These are phyloP conservation scores for Antrozous pallidus DNA, from an alignment of 2,797 vertebrate genomes.

Conservation along the genomic window DNA sequence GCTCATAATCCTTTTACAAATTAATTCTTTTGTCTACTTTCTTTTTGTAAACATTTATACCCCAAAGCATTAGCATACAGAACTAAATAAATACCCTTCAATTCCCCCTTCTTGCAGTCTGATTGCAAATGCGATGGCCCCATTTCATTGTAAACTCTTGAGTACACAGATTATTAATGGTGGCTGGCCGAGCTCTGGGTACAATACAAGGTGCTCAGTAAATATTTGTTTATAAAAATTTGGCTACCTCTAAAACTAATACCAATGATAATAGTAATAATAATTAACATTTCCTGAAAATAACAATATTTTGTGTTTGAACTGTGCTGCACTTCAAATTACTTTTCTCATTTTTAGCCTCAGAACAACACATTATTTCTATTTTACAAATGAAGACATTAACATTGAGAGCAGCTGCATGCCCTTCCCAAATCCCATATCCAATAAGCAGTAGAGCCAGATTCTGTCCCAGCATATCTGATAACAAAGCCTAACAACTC, in stretches of 20 bases:
- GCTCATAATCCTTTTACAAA: background rate
- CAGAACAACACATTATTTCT: background rate
- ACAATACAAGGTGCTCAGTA: background rate
- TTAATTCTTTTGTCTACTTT: constrained; percentile 51
- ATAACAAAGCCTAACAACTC: background rate
- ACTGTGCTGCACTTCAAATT: background rate
- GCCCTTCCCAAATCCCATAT: background rate
- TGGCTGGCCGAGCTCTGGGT: background rate
- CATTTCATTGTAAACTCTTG: background rate
- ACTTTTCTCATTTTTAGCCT: background rate
- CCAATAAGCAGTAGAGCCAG: background rate
- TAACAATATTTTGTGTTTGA: background rate
- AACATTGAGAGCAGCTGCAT: background rate
- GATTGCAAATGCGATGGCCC: background rate
- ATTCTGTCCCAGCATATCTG: background rate
- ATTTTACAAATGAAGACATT: background rate
- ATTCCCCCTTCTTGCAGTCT: background rate
- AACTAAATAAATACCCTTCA: constrained; percentile 8
- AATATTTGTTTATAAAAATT: background rate
- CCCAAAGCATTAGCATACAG: background rate
- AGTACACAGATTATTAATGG: background rate
- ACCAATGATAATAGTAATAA: background rate
- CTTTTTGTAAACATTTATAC: constrained; percentile 9
- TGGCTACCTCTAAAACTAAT: background rate
- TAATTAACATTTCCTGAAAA: background rate